Evolutionary conservation across 2,888 invertebrate species (phyloP).

Genomic region (Zaprionus lineosus): DNA sequence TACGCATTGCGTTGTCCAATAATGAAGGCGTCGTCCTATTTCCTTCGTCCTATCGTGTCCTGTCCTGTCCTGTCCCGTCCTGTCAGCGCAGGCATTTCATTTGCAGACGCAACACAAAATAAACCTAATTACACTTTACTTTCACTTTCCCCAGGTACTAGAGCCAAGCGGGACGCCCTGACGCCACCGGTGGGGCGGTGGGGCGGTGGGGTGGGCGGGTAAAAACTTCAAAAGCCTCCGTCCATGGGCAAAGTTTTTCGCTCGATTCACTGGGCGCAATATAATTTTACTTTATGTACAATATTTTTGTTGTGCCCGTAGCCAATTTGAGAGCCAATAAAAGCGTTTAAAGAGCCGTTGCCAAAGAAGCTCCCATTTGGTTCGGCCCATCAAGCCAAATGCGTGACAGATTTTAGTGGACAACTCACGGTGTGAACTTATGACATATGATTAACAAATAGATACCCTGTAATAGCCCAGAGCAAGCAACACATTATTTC

Average conservation of each 20-base stretch:
- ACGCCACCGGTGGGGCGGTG: slow-evolving; percentile 3
- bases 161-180: slow-evolving; percentile 8
- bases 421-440: slow-evolving; percentile 30
- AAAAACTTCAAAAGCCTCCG: slow-evolving; percentile 70
- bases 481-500: no score
- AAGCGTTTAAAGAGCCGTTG: slow-evolving; percentile 66
- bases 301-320: slow-evolving; percentile 45
- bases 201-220: slow-evolving; percentile 6
- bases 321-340: slow-evolving; percentile 69
- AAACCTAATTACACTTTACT: slow-evolving; percentile 76
- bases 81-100: slow-evolving; percentile 47
- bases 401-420: slow-evolving; percentile 48
- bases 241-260: slow-evolving; percentile 57
- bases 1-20: slow-evolving; percentile 38
- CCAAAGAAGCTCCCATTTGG: slow-evolving; percentile 8
- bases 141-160: slow-evolving; percentile 59
- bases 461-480: no score
- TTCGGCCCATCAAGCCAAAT: slow-evolving; percentile 34
- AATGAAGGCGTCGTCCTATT: slow-evolving; percentile 39
- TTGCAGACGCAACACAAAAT: slow-evolving; percentile 64
- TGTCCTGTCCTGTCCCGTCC: no score
- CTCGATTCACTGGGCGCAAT: slow-evolving; percentile 57
- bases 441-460: not conserved
- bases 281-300: slow-evolving; percentile 65
- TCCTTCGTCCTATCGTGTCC: no score